Conservation (phyloP, 2,113 vertebrate genomes). For the Perca fluviatilis region DNA sequence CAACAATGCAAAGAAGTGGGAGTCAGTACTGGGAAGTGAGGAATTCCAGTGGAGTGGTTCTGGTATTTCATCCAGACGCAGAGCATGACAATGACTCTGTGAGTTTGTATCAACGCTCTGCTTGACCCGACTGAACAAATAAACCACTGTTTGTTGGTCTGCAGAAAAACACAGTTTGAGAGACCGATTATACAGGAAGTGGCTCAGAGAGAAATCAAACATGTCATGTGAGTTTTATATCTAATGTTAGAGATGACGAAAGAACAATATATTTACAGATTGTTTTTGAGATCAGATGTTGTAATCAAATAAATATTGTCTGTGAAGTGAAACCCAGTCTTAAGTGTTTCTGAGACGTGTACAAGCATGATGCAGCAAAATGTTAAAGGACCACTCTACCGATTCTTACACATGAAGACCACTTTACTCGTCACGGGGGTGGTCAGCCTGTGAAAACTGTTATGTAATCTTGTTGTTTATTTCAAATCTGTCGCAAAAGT, state of each 20-base stretch:
- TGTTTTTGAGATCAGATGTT: constrained; percentile 26
- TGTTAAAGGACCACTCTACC: not conserved
- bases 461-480: not conserved
- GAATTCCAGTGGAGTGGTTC: constrained; percentile 71
- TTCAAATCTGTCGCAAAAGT: not conserved
- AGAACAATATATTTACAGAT: constrained; percentile 14
- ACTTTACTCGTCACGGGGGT: not conserved
- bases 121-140: constrained; percentile 73
- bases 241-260: constrained; percentile 10
- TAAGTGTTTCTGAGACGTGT: constrained; percentile 19
- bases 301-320: constrained; percentile 4
- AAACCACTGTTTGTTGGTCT: constrained; percentile 73
- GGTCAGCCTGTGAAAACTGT: not conserved
- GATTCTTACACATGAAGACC: not conserved
- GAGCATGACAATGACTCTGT: constrained; percentile 63
- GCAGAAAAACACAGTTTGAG: constrained; percentile 46
- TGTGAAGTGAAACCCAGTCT: not conserved
- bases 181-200: constrained; percentile 61
- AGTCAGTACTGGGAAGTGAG: constrained; percentile 63
- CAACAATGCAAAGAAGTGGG: constrained; percentile 71
- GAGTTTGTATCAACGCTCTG: constrained; percentile 54
- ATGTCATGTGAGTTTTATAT: constrained; percentile 13
- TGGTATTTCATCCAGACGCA: constrained; percentile 63
- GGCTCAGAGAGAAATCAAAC: constrained; percentile 55
- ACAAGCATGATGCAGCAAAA: not conserved